These are phyloP conservation scores for Parnassius apollo DNA, from an alignment of 2,888 invertebrate genomes.

Conservation along the genomic window DNA sequence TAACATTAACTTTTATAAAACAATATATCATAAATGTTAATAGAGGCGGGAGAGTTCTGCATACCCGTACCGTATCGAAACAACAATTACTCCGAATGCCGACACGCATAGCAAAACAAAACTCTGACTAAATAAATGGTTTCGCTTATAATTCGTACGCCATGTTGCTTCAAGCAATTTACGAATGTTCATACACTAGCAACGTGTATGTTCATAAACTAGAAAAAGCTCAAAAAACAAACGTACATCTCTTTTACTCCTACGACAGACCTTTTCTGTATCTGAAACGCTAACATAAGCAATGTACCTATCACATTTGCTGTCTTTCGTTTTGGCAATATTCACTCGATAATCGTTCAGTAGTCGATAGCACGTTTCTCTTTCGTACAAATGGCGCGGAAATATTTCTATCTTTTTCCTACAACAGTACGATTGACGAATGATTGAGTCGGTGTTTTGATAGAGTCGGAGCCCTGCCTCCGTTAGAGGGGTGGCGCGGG, in stretches of 20 bases:
- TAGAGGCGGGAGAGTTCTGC: constrained; percentile 37
- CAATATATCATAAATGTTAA: constrained; percentile 44
- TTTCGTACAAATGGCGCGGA: constrained; percentile 45
- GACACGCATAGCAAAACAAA: constrained; percentile 58
- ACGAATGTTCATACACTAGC: constrained; percentile 34
- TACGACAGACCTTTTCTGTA: constrained; percentile 44
- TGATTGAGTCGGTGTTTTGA: constrained; percentile 67
- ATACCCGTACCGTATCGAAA: constrained; percentile 58
- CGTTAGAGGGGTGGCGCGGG: constrained; percentile 45
- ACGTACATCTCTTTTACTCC: constrained; percentile 56
- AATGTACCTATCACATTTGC: constrained; percentile 47
- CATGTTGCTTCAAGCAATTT: constrained; percentile 47
- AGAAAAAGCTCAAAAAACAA: constrained; percentile 43
- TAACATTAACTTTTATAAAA: constrained; percentile 31
- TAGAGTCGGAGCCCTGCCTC: constrained; percentile 58
- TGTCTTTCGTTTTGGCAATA: constrained; percentile 61
- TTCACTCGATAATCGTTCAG: constrained; percentile 56
- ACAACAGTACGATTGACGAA: constrained; percentile 65
- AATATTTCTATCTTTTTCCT: constrained; percentile 61
- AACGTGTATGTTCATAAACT: constrained; percentile 33
- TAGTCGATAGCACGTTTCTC: constrained; percentile 51
- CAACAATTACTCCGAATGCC: constrained; percentile 59
- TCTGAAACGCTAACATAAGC: constrained; percentile 36
- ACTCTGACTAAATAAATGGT: constrained; percentile 58
- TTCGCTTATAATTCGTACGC: constrained; percentile 51